Evolutionary conservation across 2,113 vertebrate genomes (phyloP), one percentile per base, ranked within the genome.

Genomic region (Meriones unguiculatus): DNA sequence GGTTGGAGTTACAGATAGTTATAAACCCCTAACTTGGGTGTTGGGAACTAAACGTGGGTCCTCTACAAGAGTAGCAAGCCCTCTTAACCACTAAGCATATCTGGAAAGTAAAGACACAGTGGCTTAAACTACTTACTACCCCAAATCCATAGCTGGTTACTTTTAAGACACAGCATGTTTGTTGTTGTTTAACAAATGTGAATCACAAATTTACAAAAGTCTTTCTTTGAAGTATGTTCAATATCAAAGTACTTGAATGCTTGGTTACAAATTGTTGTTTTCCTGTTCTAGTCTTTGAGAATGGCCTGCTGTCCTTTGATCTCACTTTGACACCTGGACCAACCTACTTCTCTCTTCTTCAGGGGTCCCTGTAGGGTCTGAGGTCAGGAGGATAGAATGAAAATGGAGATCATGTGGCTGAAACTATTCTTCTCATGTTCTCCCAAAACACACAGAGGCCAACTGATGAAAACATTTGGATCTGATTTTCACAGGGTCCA

Each of bases 371-470:
- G 90, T 82, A 90, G 95, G 90, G 81, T 88, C 46, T 24, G 0
- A 82, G n/a, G 76, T 96, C 97, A 96, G 90, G 87, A 90, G 97
- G 97, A 95, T 69, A 82, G 73, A 82, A 96, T 87, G 95, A 90
- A 97, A 87, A 95, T 82, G 73, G 67, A 95, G 64, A 62, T 80
- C 97, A 93, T 25, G 86, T 90, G 94, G 93, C 59, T 25, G 41
- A 87, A 97, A 96, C 93, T 95, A 94, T 96, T 97, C 96, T 95
- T 98, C 82, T 95, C 95, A 97, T 96, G 97, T 96, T 97, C 95
- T 95, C 97, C 96, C 97, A 97, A 98, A 95, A 97, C 93, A 97
- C 57, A 97, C 96, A 96, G 92, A 95, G 81, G 38, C 69, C 50
- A n/a, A 80, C 30, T 81, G 75, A 81, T 38, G 87, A 52, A 76